These are phyloP conservation scores for Anser brachyrhynchus DNA, from an alignment of 2,113 vertebrate genomes.

Conservation along the genomic window DNA sequence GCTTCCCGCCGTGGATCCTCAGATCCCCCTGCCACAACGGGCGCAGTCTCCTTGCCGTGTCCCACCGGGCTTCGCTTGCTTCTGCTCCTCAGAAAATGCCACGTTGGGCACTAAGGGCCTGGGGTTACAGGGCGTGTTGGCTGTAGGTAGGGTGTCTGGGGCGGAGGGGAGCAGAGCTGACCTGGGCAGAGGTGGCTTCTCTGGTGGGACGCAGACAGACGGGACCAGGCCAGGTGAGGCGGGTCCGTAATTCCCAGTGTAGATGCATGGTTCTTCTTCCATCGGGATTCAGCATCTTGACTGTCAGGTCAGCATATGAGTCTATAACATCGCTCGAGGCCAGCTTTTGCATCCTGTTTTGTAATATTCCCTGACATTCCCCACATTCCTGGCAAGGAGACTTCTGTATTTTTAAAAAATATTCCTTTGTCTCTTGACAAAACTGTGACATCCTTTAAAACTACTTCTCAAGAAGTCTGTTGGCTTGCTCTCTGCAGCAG, in stretches of 20 bases:
- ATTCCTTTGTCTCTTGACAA: constrained; percentile 39
- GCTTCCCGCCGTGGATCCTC: accelerated
- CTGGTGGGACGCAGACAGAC: background rate
- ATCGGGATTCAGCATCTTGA: background rate
- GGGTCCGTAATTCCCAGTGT: background rate
- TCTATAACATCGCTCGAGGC: background rate
- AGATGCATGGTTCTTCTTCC: background rate
- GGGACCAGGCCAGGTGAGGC: background rate
- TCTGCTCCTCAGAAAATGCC: background rate
- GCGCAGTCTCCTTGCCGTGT: background rate
- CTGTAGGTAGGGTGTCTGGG: accelerated
- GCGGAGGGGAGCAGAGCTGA: background rate
- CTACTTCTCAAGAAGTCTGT: background rate
- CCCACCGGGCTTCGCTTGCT: accelerated
- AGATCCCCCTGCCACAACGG: accelerated
- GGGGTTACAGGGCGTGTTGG: accelerated
- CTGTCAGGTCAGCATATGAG: background rate
- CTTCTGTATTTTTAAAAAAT: background rate
- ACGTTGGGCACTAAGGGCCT: accelerated
- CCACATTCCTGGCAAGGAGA: constrained; percentile 60
- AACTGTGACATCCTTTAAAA: background rate
- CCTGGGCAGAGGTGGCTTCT: background rate
- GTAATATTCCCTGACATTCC: constrained; percentile 60
- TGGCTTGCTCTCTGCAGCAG: background rate
- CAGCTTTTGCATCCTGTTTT: constrained; percentile 59